These are phyloP conservation scores for Micrasema longulum DNA, from an alignment of 1,140 invertebrate species.

Conservation along the genomic window DNA sequence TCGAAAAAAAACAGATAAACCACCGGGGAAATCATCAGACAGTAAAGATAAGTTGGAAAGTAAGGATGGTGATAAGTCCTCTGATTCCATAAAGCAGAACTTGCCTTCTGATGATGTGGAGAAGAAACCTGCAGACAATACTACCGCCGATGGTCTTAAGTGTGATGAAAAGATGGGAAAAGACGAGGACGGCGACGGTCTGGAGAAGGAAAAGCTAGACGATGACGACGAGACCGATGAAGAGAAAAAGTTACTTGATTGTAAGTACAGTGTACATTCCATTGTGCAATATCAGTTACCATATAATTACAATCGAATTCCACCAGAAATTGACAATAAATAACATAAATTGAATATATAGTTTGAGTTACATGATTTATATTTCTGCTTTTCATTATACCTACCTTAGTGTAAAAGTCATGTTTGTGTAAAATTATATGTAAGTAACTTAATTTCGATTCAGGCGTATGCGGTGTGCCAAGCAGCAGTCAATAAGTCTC, in stretches of 20 bases:
- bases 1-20: conserved; percentile 65
- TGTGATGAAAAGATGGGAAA: conserved; percentile 54
- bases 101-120: neutral
- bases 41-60: conserved; percentile 38
- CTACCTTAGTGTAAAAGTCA: too few relatives aligned
- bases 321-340: too few relatives aligned
- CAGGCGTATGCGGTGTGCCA: too few relatives aligned
- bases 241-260: conserved; percentile 86
- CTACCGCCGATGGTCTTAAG: conserved; percentile 59
- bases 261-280: conserved; percentile 67
- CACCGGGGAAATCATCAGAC: conserved; percentile 13
- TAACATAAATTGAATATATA: too few relatives aligned
- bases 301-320: too few relatives aligned
- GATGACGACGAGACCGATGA: conserved; percentile 85
- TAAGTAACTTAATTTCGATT: too few relatives aligned
- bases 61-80: conserved; percentile 21
- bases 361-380: too few relatives aligned
- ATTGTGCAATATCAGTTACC: too few relatives aligned
- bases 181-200: conserved; percentile 59
- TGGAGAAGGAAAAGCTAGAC: conserved; percentile 66
- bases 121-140: conserved; percentile 19
- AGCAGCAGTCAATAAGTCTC: too few relatives aligned
- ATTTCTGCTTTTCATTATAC: too few relatives aligned
- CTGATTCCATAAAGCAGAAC: conserved; percentile 33
- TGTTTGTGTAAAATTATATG: too few relatives aligned